Evolutionary conservation across 2,888 invertebrate species (phyloP).

Genomic region (Exocentrus adspersus): DNA sequence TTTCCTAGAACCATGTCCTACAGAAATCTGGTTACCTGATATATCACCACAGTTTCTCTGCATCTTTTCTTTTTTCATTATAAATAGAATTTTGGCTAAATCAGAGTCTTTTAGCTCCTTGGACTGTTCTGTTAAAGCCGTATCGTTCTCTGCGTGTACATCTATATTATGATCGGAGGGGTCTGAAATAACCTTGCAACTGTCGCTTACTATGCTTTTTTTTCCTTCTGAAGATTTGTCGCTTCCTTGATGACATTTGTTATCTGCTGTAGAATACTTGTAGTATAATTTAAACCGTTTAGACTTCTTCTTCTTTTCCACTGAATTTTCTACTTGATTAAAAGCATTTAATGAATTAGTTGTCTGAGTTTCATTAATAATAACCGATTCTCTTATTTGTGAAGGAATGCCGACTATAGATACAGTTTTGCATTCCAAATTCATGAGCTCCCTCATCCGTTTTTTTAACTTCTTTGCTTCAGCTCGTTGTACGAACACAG

Average conservation of each 20-base stretch:
- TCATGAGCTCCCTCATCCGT: conserved; percentile 4
- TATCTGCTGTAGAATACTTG: conserved; percentile 40
- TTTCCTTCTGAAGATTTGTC: conserved; percentile 33
- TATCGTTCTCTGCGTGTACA: neutral
- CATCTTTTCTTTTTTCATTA: conserved; percentile 1
- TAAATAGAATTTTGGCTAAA: conserved; percentile 6
- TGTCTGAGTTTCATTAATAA: conserved; percentile 17
- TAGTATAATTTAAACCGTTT: conserved; percentile 46
- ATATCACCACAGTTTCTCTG: conserved; percentile 1
- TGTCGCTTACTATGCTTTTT: conserved; percentile 41
- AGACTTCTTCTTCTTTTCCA: conserved; percentile 40
- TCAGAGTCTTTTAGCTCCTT: neutral
- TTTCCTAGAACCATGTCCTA: conserved; percentile 2
- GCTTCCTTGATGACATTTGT: conserved; percentile 21
- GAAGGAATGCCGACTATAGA: conserved; percentile 45
- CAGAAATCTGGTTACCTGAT: neutral
- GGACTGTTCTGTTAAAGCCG: neutral
- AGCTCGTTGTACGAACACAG: neutral
- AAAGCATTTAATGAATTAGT: conserved; percentile 9
- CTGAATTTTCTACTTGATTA: conserved; percentile 29
- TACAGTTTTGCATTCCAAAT: conserved; percentile 44
- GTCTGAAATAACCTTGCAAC: conserved; percentile 36
- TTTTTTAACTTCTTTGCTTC: neutral
- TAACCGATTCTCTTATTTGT: conserved; percentile 21
- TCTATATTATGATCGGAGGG: conserved; percentile 30